A percentile compares a stretch with the other conserved stretches of the same genome.
These are phyloP conservation scores for Hippopotamyrus pictus DNA, from an alignment of 2,797 vertebrate species.

Conservation along the genomic window DNA sequence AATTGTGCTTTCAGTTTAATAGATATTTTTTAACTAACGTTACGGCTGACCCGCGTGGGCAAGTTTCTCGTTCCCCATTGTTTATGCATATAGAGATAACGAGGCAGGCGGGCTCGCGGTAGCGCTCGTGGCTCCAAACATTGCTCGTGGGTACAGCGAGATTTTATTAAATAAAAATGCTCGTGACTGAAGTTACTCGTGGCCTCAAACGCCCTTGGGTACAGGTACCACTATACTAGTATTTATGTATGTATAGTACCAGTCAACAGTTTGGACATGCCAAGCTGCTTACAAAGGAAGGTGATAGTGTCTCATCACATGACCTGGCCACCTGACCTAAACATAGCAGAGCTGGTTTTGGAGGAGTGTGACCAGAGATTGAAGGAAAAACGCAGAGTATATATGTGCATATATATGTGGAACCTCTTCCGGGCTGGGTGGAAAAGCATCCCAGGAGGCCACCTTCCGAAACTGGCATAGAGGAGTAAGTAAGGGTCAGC, in stretches of 20 bases:
- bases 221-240: neutral
- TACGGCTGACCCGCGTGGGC: too few relatives aligned
- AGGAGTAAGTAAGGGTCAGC: neutral
- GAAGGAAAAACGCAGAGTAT: neutral
- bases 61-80: too few relatives aligned
- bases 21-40: too few relatives aligned
- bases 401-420: neutral
- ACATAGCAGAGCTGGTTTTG: neutral
- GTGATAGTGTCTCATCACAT: neutral
- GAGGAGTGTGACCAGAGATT: neutral
- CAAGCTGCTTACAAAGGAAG: neutral
- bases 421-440: neutral
- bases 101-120: too few relatives aligned
- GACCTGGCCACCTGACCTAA: neutral
- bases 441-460: neutral
- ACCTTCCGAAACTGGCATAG: neutral
- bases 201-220: too few relatives aligned
- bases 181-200: too few relatives aligned
- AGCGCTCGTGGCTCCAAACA: too few relatives aligned
- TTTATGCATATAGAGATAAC: too few relatives aligned
- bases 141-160: too few relatives aligned
- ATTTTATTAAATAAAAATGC: too few relatives aligned
- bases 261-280: neutral
- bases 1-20: too few relatives aligned
- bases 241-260: neutral